These are phyloP conservation scores for Acyrthosiphon pisum DNA, from an alignment of 1,140 invertebrate genomes.

Conservation along the genomic window DNA sequence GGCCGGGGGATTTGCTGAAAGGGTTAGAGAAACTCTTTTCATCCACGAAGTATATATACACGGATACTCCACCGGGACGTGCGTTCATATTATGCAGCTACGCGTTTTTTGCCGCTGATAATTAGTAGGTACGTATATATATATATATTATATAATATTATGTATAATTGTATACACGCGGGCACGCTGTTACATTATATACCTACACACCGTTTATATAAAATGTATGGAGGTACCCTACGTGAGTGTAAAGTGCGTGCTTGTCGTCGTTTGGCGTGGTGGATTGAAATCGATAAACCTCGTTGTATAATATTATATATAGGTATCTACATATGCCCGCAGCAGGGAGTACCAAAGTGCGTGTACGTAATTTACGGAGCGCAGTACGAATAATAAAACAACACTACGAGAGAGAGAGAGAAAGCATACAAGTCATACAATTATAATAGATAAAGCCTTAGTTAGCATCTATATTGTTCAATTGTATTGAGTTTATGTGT, in stretches of 20 bases:
- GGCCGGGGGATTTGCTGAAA: neutral
- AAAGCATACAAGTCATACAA: neutral
- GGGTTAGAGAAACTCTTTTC: neutral
- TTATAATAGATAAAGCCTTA: neutral
- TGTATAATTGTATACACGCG: neutral
- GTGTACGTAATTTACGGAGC: neutral
- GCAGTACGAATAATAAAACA: neutral
- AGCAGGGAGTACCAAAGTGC: neutral
- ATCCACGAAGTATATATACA: neutral
- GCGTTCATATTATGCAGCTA: neutral
- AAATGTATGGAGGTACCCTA: neutral
- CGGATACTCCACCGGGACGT: neutral
- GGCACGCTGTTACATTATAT: neutral
- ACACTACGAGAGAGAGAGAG: neutral
- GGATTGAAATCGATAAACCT: constrained; percentile 18
- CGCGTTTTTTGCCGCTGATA: neutral
- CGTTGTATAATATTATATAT: neutral
- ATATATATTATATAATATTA: neutral
- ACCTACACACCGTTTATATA: neutral
- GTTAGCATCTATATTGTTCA: neutral
- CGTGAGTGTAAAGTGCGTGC: neutral
- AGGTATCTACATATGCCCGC: neutral
- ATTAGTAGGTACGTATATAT: neutral
- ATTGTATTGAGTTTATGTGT: neutral
- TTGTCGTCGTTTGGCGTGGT: neutral